Evolutionary conservation across 2,888 invertebrate genomes (phyloP), one percentile per base, ranked within the genome.

Genomic region (Latrodectus elegans): DNA sequence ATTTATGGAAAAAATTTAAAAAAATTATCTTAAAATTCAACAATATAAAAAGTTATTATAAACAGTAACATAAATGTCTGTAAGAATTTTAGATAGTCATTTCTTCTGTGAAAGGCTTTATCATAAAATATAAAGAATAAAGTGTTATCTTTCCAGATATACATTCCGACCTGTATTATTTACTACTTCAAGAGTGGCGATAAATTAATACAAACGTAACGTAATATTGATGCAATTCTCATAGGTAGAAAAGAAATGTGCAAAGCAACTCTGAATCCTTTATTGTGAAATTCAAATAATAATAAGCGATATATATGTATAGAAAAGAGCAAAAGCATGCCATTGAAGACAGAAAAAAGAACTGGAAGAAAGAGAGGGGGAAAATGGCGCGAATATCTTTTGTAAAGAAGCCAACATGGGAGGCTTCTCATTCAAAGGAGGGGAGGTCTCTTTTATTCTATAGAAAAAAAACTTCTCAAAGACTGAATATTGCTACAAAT

Each of bases 271-370:
- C 65, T 55, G 38, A 52, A 8, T 52, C 72, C n/a, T 22, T n/a
- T 22, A 60, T 82, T 75, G 74, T 75, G 75, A 71, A 76, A 71
- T 71, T 71, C 60, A 52, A 80, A 86, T 86, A 80, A 84, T 79
- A 84, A 80, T 80, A 86, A 75, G 79, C 80, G 80, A 86, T 86
- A 70, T 70, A 17, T 78, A 52, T 78, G 14, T 67, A 78, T 22
- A 78, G 68, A 78, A 53, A 26, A 38, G 52, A 53, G 14, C 17
- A 51, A 76, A 67, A 55, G 60, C 26, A 70, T 70, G 70, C 70
- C 70, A 26, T 70, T 60, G 38, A 70, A 70, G 38, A 22, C 10
- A 67, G 11, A 67, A 65, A 14, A 38, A 70, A 49, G 15, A 81
- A 81, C 51, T 17, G 64, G 70, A 78, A 80, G 49, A 15, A 11